Evolutionary conservation across 2,888 invertebrate species (phyloP), one percentile per base, ranked within the genome.

Genomic region (Caenorhabditis parvicauda): DNA sequence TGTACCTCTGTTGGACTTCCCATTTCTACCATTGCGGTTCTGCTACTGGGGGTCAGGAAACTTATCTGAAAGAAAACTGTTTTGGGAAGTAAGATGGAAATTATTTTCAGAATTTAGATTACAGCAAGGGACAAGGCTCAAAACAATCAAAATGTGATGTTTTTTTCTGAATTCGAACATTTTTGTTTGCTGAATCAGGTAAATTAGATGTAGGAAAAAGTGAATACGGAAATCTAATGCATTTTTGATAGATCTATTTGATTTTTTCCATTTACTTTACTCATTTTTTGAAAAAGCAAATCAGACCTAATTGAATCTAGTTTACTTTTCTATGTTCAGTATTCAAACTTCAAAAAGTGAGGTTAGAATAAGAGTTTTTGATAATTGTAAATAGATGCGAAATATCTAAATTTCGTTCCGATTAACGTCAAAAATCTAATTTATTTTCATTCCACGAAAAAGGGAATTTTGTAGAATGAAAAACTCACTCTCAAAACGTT

Each of bases 1-100:
- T n/a, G n/a, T 29, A 94, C 93, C 9, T 94, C 91, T 56, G 90
- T 88, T 14, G 89, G 88, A 83, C 94, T 94, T 7, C 95, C 94
- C 92, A 98, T 92, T 85, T 98, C 95, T 50, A 96, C 91, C 96
- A 98, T 98, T 43, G 95, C 95, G 54, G 95, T 93, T 67, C 96
- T 96, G 81, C 94, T 93, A 85, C 96, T 98, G 63, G 92, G 92
- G 85, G 94, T 93, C 83, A 98, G 85, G 85, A 96, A 98, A 85
- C 96, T 96, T 82, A 96, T 86, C 89, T 89, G 83, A 1, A 75
- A 69, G 21, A 4, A 3, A 35, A n/a, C n/a, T n/a, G n/a, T 14
- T 14, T n/a, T 35, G 35, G 9, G n/a, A 35, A 14, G 12, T 35
- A 14, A 35, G 35, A 35, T 14, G 35, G n/a, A n/a, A 35, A 35